phyloP scores from a whole-genome alignment of 2,888 invertebrate species.

The Maniola hyperantus region DNA sequence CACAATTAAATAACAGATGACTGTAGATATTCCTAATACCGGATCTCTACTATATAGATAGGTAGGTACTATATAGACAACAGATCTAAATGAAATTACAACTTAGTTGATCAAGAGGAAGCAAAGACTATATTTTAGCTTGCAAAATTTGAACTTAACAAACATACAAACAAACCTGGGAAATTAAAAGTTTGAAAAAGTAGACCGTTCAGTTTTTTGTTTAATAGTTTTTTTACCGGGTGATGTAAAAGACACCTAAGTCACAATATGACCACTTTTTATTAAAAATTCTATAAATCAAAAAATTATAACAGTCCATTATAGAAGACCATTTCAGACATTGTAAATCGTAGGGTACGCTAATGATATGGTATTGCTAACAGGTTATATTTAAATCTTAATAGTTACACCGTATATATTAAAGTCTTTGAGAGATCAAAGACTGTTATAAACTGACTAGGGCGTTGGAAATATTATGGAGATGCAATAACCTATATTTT shows the following conservation, averaged over 20 bases:
- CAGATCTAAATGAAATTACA: too few species aligned
- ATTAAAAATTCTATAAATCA: conserved; percentile 11
- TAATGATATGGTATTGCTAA: conserved; percentile 16
- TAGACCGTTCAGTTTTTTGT: neutral
- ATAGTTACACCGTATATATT: conserved; percentile 17
- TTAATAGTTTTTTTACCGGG: neutral
- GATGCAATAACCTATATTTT: neutral
- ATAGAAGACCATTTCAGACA: conserved; percentile 9
- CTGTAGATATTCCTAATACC: too few species aligned
- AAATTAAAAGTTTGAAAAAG: neutral
- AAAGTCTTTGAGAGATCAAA: conserved; percentile 20
- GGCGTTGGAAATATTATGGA: conserved; percentile 10
- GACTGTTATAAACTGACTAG: conserved; percentile 14
- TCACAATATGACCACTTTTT: neutral
- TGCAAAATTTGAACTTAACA: too few species aligned
- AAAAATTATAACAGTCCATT: neutral
- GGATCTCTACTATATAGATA: too few species aligned
- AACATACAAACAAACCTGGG: too few species aligned
- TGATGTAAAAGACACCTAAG: neutral
- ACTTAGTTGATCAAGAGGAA: too few species aligned
- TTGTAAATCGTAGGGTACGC: conserved; percentile 11
- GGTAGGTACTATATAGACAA: too few species aligned
- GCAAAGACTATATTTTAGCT: too few species aligned
- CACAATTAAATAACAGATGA: too few species aligned
- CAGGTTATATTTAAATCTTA: conserved; percentile 17